A percentile compares a stretch with the other conserved stretches of the same genome.
Conservation (phyloP, 2,113 vertebrate genomes). For the Puffinus mauretanicus region DNA sequence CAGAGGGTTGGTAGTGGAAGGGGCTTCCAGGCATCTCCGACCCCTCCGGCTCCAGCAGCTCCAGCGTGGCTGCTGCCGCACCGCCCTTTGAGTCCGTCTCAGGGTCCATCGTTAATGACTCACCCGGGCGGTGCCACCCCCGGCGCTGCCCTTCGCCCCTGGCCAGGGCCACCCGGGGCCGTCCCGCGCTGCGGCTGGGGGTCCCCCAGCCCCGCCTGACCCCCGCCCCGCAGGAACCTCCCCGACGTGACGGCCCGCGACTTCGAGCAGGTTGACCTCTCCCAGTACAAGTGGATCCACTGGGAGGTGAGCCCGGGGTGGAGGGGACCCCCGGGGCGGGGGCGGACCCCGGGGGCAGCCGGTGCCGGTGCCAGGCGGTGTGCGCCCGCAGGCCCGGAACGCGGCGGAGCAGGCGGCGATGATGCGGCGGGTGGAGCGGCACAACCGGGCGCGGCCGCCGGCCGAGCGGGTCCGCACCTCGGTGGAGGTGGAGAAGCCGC, state of each 20-base stretch:
- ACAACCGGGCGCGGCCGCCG: no score
- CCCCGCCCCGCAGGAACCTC: constrained; percentile 77
- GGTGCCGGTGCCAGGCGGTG: no score
- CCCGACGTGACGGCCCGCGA: constrained; percentile 84
- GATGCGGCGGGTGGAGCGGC: no score
- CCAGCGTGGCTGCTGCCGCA: fast-evolving
- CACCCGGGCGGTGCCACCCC: not conserved
- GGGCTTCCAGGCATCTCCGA: not conserved
- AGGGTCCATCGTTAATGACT: not conserved
- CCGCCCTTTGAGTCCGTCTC: not conserved
- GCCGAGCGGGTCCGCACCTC: no score
- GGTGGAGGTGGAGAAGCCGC: no score
- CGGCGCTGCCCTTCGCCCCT: not conserved
- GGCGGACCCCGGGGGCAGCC: no score
- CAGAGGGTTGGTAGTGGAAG: no score
- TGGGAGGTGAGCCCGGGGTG: constrained; percentile 81
- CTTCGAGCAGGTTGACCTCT: constrained; percentile 84
- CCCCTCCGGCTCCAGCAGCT: not conserved
- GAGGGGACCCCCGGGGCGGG: no score
- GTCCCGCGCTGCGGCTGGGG: no score
- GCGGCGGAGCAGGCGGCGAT: no score
- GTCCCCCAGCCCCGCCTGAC: not conserved
- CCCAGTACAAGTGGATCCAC: constrained; percentile 90
- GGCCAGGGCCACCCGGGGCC: not conserved
- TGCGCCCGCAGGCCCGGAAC: no score